Evolutionary conservation across 2,888 invertebrate species (phyloP), one percentile per base, ranked within the genome.

Genomic region (Lepeophtheirus nordmannii): DNA sequence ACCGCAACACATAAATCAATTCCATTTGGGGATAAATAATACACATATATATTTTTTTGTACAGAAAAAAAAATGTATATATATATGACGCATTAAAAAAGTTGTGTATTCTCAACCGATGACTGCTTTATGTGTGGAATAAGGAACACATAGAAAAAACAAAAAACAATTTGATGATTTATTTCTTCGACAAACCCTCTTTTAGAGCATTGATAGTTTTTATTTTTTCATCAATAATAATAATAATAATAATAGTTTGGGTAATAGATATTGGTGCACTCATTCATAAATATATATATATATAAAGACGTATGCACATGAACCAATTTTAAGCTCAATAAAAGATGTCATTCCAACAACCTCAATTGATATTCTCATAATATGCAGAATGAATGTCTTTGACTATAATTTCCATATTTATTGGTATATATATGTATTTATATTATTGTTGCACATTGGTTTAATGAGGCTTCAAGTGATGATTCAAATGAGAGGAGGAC

Each of bases 1-100:
- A 46, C 53, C 53, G 53, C 53, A 46, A n/a, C 53, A 2, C 53
- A 46, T 46, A 46, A 46, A 46, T 46, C 53, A 46, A 46, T 46
- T 46, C 53, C 53, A 46, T 46, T 46, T 46, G 53, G 8, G 53
- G 53, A 46, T 46, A 46, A 30, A 46, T 46, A 46, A 46, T 46
- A 46, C 17, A 46, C 17, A 46, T 46, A 17, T 46, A 17, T 46
- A 46, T 46, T 46, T 5, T 46, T 46, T 46, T 46, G 2, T 14
- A 3, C 8, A 1, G 2, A 46, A 2, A 46, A 46, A 46, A 46
- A n/a, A 46, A 30, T 30, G 7, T 5, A 5, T 5, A 46, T 46
- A 46, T 46, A 46, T 46, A 46, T 46, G 53, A 46, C 53, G 53
- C 53, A 46, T 46, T 46, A 46, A 46, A 46, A 46, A 46, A 46